phyloP scores from a whole-genome alignment of 2,888 invertebrate genomes.

The Drosophila lutescens region DNA sequence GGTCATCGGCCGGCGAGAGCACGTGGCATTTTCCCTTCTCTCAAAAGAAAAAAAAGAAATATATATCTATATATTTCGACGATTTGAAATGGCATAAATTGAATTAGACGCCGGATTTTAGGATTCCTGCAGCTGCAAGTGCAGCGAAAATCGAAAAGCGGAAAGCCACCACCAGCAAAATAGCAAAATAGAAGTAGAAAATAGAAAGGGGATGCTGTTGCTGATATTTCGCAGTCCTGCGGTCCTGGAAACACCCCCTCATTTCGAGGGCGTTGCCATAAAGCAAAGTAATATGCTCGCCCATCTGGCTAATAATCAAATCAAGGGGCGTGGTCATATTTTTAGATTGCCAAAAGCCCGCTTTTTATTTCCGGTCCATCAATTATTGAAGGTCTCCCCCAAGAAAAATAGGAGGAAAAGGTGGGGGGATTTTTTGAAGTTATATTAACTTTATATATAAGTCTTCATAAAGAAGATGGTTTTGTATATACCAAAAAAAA shows the following conservation, averaged over 20 bases:
- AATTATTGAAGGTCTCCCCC: slow-evolving; percentile 21
- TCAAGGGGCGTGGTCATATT: slow-evolving; percentile 34
- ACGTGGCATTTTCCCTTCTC: slow-evolving; percentile 48
- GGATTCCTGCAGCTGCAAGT: slow-evolving; percentile 62
- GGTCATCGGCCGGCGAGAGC: slow-evolving; percentile 59
- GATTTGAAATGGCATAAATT: slow-evolving; percentile 68
- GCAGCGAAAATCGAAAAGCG: slow-evolving; percentile 49
- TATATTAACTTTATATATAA: no score
- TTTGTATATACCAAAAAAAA: no score
- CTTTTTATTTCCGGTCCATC: slow-evolving; percentile 39
- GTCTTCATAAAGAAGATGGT: no score
- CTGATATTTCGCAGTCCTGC: background rate
- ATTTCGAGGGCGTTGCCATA: slow-evolving; percentile 24
- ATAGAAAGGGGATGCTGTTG: no score
- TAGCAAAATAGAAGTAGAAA: background rate
- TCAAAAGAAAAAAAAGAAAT: background rate
- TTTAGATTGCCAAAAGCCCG: slow-evolving; percentile 27
- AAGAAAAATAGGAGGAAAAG: no score
- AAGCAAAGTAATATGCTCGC: slow-evolving; percentile 44
- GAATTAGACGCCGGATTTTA: slow-evolving; percentile 61
- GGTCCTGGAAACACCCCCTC: background rate
- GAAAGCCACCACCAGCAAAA: slow-evolving; percentile 28
- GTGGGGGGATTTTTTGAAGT: no score
- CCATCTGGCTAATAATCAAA: slow-evolving; percentile 48
- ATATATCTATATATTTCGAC: slow-evolving; percentile 31